Conservation (phyloP, 2,888 invertebrate genomes). For the Lycia hirtaria region DNA sequence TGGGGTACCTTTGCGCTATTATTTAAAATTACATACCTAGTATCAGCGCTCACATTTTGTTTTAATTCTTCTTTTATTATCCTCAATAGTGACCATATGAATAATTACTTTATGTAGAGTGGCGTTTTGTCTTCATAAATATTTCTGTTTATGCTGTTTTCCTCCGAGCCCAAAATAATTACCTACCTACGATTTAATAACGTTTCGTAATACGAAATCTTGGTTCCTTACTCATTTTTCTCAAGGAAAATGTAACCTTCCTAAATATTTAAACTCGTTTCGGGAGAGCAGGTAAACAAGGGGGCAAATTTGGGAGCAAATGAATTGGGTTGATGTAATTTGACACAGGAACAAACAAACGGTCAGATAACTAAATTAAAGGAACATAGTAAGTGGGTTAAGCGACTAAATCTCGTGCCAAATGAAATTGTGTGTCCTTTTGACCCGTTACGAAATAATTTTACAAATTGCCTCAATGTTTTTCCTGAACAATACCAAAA, state of each 20-base stretch:
- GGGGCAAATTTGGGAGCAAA: conserved; percentile 48
- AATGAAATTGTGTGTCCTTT: neutral
- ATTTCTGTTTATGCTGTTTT: neutral
- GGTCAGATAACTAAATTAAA: conserved; percentile 52
- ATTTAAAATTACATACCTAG: no score
- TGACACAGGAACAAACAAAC: conserved; percentile 48
- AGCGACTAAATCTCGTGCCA: conserved; percentile 45
- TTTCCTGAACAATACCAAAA: no score
- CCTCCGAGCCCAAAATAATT: conserved; percentile 9
- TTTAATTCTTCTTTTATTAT: no score
- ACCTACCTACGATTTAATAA: conserved; percentile 15
- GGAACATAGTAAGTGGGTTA: conserved; percentile 49
- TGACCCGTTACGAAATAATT: neutral
- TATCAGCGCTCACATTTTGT: no score
- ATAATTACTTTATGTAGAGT: neutral
- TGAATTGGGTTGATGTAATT: conserved; percentile 48
- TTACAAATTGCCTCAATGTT: no score
- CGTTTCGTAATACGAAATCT: conserved; percentile 22
- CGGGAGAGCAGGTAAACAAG: conserved; percentile 39
- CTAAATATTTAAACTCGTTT: conserved; percentile 33
- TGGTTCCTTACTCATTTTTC: conserved; percentile 22
- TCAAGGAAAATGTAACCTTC: conserved; percentile 28
- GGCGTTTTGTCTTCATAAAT: neutral
- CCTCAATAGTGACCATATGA: neutral
- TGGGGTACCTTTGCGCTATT: no score